phyloP scores from a whole-genome alignment of 2,113 vertebrate species.

The Neolamprologus variostigma region DNA sequence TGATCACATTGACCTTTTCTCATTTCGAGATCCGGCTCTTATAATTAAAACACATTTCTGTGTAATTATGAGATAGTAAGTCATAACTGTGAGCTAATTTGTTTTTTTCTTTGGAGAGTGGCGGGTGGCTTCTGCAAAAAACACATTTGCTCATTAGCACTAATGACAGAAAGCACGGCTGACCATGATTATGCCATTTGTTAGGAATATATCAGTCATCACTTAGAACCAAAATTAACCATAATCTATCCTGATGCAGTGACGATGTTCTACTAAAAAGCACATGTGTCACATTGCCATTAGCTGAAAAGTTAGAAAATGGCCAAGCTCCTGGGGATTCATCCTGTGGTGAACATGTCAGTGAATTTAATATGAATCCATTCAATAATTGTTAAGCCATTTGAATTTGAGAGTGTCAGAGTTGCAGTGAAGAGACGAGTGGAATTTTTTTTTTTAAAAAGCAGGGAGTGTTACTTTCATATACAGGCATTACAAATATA shows the following conservation, averaged over 20 bases:
- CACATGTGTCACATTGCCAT: background rate
- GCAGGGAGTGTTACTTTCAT: background rate
- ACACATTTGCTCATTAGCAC: background rate
- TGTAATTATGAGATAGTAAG: background rate
- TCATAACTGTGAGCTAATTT: background rate
- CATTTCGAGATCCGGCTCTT: background rate
- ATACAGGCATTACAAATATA: background rate
- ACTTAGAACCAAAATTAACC: background rate
- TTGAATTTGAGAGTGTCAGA: background rate
- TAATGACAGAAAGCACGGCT: background rate
- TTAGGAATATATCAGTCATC: background rate
- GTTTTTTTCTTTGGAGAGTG: background rate
- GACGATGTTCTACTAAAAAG: background rate
- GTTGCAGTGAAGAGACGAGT: background rate
- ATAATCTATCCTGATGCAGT: background rate
- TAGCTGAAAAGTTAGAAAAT: background rate
- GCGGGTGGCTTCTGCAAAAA: background rate
- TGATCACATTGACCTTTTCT: background rate
- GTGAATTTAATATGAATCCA: background rate
- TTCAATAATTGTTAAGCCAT: background rate
- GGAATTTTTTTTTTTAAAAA: accelerated
- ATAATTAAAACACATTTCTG: background rate
- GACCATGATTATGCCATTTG: background rate
- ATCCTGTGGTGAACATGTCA: background rate
- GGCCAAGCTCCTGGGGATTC: background rate